Percentiles rank a stretch among this genome's conserved stretches.
Conservation (phyloP, 2,797 vertebrate species). For the Lithobates sylvaticus region DNA sequence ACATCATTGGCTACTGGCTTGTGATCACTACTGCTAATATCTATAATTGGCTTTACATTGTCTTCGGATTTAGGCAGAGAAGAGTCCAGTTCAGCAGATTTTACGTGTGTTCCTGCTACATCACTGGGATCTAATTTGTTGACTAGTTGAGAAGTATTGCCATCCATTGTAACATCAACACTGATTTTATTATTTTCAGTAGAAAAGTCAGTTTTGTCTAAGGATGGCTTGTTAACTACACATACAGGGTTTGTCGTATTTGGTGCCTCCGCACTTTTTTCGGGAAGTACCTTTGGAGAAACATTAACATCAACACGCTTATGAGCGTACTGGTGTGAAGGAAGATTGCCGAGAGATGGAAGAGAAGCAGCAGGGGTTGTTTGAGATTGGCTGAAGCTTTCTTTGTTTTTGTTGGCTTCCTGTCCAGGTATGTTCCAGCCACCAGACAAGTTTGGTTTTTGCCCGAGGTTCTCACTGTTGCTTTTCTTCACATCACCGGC, state of each 20-base stretch:
- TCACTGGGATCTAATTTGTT: neutral
- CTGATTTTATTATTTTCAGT: neutral
- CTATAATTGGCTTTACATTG: neutral
- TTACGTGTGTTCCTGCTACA: neutral
- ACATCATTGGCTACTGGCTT: neutral
- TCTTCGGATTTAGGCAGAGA: neutral
- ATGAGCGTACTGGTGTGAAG: neutral
- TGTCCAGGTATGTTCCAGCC: neutral
- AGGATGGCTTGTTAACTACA: neutral
- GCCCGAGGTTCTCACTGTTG: neutral
- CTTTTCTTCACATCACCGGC: constrained; percentile 73
- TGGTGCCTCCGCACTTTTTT: neutral
- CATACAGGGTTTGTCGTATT: neutral
- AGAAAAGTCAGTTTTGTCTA: neutral
- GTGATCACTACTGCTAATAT: neutral
- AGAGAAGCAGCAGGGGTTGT: neutral
- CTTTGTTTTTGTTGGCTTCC: neutral
- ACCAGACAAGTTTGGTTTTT: neutral
- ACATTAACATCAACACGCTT: neutral
- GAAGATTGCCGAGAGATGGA: neutral
- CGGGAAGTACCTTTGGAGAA: neutral
- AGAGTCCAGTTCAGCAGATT: neutral
- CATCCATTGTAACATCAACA: neutral
- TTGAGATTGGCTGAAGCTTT: neutral
- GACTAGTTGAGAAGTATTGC: neutral